Evolutionary conservation across 2,797 vertebrate genomes (phyloP).

Genomic region (Halcyon smyrnensis): DNA sequence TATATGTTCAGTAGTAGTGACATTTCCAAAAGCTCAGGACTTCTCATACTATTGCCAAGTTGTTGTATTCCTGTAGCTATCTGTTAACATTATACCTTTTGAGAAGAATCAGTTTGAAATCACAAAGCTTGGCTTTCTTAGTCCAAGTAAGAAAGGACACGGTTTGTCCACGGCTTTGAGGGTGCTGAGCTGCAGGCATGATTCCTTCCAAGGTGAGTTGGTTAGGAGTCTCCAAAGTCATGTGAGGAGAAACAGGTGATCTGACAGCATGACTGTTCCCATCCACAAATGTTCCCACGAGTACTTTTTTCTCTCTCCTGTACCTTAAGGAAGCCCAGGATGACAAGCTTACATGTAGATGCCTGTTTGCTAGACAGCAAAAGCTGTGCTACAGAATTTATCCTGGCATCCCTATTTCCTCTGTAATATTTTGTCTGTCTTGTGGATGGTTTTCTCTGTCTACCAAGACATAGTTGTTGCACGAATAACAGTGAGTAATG

Average conservation of each 20-base stretch:
- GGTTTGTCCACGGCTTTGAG: not conserved
- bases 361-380: not conserved
- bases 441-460: not conserved
- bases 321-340: not conserved
- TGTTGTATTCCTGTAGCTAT: not conserved
- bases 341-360: not conserved
- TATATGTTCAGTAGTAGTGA: not conserved
- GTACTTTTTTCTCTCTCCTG: not conserved
- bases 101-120: conserved; percentile 44
- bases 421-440: not conserved
- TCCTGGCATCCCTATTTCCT: not conserved
- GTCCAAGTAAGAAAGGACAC: not conserved
- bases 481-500: not conserved
- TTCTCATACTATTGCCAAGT: not conserved
- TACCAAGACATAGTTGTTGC: not conserved
- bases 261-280: not conserved
- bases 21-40: conserved; percentile 30
- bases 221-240: not conserved
- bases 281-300: rapidly evolving
- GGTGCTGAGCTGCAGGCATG: not conserved
- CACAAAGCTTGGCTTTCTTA: conserved; percentile 36
- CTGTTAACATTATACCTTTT: not conserved
- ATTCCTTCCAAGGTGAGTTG: not conserved
- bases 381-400: not conserved
- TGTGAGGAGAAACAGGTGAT: not conserved